Base-by-base conservation (phyloP, 2,888 invertebrate species). In the Drosophila paramelanica region DNA sequence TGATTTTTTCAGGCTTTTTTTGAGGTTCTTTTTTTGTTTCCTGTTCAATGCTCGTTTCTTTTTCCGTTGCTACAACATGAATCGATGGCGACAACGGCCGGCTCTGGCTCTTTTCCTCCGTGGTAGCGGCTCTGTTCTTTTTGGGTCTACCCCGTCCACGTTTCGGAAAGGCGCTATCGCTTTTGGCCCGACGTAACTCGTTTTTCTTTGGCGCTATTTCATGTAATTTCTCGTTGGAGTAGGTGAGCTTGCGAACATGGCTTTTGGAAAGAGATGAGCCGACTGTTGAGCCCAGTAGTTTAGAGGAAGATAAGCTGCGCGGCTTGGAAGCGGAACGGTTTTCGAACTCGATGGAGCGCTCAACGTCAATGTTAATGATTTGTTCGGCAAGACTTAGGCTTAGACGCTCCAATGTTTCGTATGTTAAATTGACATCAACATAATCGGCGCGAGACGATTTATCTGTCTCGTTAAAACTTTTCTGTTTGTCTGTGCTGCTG, bases 241-340 rank as follows among this genome's bases (percentile, higher is more conserved):
- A 84, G 6, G 86, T 75, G 1, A 88, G 65, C 49, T 88, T 88
- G 45, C 85, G 88, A 11, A 81, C 67, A 52, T 83, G 85, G 3
- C 52, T 66, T 7, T 41, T 38, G 5, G 27, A 14, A 4, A 36
- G 13, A 4, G 57, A 41, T 13, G 43, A 31, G 33, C 27, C 17
- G 31, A 20, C 38, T 20, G n/a, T 17, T 10, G 56, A 7, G 11
- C 6, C 23, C 4, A 13, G 25, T n/a, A 51, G 8, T 27, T 75
- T 77, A 1, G 78, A 65, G 5, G 49, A 31, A 0, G 88, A 74
- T 36, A n/a, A 39, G 27, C 73, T 85, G 23, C 66, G 72, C 5
- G 65, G 31, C 25, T 82, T 84, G 0, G 88, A 85, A 1, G 49
- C 67, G 3, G 86, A 84, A 27, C 71, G 82, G 23, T 52, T 79